Conservation (phyloP, 2,888 invertebrate genomes). For the Pristionchus exspectatus region DNA sequence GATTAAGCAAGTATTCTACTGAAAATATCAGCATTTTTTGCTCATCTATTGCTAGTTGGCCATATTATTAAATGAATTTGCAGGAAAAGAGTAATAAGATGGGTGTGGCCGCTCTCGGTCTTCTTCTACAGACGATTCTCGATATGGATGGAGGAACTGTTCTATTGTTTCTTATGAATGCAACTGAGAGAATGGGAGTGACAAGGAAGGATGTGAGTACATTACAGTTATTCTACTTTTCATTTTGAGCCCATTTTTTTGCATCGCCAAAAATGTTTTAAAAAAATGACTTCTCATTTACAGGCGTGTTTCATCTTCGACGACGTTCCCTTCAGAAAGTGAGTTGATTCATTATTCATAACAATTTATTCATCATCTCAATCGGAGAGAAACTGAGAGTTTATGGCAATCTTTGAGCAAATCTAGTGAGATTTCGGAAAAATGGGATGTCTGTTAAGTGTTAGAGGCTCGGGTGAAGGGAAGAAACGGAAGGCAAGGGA, state of each 20-base stretch:
- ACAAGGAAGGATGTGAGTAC: neutral
- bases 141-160: slow-evolving; percentile 63
- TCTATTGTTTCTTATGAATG: slow-evolving; percentile 55
- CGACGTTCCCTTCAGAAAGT: slow-evolving; percentile 58
- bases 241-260: too few relatives aligned
- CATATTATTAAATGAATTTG: slow-evolving; percentile 24
- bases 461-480: neutral
- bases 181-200: slow-evolving; percentile 25
- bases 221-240: neutral
- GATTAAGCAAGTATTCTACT: neutral
- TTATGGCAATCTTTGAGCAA: slow-evolving; percentile 33
- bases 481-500: neutral
- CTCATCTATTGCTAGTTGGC: too few relatives aligned
- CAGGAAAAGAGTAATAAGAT: slow-evolving; percentile 77
- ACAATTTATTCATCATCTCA: neutral
- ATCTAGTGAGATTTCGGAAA: slow-evolving; percentile 4
- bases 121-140: slow-evolving; percentile 76
- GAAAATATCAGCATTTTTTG: too few relatives aligned
- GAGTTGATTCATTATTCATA: slow-evolving; percentile 42
- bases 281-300: slow-evolving; percentile 28
- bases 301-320: slow-evolving; percentile 61
- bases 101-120: slow-evolving; percentile 75
- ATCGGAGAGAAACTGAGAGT: neutral
- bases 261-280: neutral
- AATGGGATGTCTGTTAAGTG: neutral